Percentiles rank a stretch among this genome's conserved stretches.
Conservation (phyloP, 2,797 vertebrate species). For the Muscicapa striata region DNA sequence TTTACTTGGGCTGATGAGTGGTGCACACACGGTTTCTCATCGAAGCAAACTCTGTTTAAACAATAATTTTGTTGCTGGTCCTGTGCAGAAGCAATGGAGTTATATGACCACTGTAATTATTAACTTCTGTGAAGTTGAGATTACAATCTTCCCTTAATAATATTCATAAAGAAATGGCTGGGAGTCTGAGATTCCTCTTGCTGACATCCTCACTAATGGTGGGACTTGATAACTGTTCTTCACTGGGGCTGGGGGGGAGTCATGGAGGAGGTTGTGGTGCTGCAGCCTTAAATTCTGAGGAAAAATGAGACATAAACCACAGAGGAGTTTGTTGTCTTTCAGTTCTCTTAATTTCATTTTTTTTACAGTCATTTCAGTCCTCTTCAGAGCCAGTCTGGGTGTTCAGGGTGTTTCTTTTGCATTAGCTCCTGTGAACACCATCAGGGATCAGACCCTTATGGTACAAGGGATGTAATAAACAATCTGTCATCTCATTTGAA, state of each 20-base stretch:
- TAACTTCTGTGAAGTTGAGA: slow-evolving; percentile 1
- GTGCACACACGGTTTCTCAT: slow-evolving; percentile 9
- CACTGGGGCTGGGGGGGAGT: background rate
- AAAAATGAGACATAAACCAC: slow-evolving; percentile 10
- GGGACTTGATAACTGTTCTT: background rate
- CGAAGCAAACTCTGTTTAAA: background rate
- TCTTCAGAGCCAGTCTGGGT: background rate
- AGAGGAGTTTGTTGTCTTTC: background rate
- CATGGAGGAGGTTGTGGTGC: background rate
- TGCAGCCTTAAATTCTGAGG: slow-evolving; percentile 15
- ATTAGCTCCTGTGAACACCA: background rate
- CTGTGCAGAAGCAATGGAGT: slow-evolving; percentile 12
- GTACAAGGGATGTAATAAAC: background rate
- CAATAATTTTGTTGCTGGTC: slow-evolving; percentile 44
- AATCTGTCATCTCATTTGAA: slow-evolving; percentile 19
- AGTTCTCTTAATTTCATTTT: background rate
- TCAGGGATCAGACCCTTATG: background rate
- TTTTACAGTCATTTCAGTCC: background rate
- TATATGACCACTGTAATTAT: slow-evolving; percentile 13
- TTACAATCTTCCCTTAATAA: slow-evolving; percentile 2
- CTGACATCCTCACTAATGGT: background rate
- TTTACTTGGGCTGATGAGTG: slow-evolving; percentile 32
- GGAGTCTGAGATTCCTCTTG: background rate
- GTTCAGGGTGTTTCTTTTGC: background rate
- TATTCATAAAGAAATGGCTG: background rate